These are phyloP conservation scores for Cheilinus undulatus DNA, from an alignment of 2,113 vertebrate genomes.

Conservation along the genomic window DNA sequence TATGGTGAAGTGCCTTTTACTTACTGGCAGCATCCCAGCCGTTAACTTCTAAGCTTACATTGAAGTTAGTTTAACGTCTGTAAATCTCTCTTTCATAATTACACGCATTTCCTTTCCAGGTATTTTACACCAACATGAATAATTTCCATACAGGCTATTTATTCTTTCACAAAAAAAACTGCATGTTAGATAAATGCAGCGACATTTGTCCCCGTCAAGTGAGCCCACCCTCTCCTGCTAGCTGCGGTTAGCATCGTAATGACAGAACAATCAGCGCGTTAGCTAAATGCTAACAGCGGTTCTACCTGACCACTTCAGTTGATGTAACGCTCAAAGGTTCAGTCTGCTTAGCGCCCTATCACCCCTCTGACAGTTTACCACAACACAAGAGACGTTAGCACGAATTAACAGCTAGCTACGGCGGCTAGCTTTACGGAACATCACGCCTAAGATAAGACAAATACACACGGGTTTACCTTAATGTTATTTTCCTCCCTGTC, in stretches of 20 bases:
- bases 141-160: background rate
- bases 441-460: background rate
- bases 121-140: background rate
- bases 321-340: constrained; percentile 35
- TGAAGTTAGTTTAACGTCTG: background rate
- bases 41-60: background rate
- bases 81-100: too few relatives aligned
- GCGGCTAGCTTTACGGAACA: constrained; percentile 11
- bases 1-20: background rate
- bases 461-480: constrained; percentile 49
- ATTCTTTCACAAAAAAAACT: background rate
- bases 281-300: background rate
- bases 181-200: background rate
- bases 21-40: background rate
- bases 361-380: background rate
- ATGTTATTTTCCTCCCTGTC: constrained; percentile 21
- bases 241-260: constrained; percentile 7
- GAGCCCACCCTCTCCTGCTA: constrained; percentile 10
- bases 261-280: background rate
- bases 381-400: constrained; percentile 3
- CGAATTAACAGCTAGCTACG: constrained; percentile 32
- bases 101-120: accelerated
- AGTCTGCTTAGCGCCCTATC: background rate
- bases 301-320: background rate
- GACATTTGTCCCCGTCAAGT: constrained; percentile 16